phyloP scores from a whole-genome alignment of 2,797 vertebrate genomes.

The Tolypeutes matacus region DNA sequence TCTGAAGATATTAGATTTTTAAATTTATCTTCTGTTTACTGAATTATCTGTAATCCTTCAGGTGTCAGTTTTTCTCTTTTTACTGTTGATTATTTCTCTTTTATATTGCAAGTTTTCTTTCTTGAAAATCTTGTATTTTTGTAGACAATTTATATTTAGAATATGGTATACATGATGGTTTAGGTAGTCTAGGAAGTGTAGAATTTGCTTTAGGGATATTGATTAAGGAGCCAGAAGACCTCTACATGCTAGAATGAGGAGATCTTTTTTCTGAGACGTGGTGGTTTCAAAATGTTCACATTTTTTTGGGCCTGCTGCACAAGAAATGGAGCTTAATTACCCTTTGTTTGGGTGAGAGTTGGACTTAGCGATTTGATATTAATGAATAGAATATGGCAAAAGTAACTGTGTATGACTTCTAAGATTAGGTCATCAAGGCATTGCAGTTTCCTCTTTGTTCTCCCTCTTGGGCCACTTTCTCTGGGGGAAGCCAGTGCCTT shows the following conservation, averaged over 20 bases:
- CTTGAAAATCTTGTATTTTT: background rate
- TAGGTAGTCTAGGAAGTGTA: background rate
- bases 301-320: background rate
- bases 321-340: background rate
- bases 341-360: background rate
- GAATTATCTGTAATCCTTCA: slow-evolving; percentile 8
- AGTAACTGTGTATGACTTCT: background rate
- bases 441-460: background rate
- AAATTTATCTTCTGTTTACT: background rate
- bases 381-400: background rate
- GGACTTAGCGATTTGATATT: background rate
- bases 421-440: background rate
- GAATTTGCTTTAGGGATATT: slow-evolving; percentile 10
- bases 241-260: background rate
- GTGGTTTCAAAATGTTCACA: background rate
- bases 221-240: background rate
- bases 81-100: background rate
- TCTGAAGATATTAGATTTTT: background rate
- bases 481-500: background rate
- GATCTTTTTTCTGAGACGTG: background rate
- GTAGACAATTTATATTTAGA: slow-evolving; percentile 19
- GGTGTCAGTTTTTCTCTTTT: background rate
- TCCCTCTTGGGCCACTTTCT: background rate
- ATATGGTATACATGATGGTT: background rate
- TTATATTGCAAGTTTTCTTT: background rate